Percentiles rank a stretch among this genome's conserved stretches.
Evolutionary conservation across 2,113 vertebrate genomes (phyloP).

Genomic region (Loxodonta africana): DNA sequence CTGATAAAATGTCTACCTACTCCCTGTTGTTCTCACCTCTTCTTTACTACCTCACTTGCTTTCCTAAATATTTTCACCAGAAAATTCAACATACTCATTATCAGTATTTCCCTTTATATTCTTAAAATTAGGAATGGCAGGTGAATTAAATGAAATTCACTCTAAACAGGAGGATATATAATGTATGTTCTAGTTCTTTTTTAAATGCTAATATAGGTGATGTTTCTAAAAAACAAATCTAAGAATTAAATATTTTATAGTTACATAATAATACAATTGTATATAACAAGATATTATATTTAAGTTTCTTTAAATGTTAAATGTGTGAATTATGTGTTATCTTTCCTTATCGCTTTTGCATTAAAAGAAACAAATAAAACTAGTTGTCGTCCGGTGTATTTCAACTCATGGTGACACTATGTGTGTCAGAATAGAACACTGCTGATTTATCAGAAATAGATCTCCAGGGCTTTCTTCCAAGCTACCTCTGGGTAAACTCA

Average conservation of each 20-base stretch:
- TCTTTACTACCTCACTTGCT: constrained; percentile 6
- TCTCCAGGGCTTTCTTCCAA: too few relatives aligned
- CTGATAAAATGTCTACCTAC: constrained; percentile 57
- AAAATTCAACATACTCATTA: background rate
- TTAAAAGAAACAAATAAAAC: background rate
- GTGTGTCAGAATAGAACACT: background rate
- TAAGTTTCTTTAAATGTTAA: constrained; percentile 20
- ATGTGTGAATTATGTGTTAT: background rate
- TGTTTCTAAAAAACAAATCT: constrained; percentile 5
- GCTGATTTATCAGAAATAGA: too few relatives aligned
- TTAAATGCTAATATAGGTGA: background rate
- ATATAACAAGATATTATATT: background rate
- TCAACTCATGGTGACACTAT: background rate
- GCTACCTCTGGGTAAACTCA: too few relatives aligned
- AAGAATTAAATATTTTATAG: background rate
- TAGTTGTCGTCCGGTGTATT: background rate
- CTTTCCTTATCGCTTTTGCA: background rate
- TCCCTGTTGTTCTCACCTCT: constrained; percentile 12
- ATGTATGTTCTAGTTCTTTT: background rate
- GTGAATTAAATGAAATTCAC: background rate
- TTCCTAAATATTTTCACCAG: constrained; percentile 50
- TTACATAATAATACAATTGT: background rate
- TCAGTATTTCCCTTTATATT: background rate
- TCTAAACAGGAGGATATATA: background rate
- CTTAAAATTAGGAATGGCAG: background rate